Base-by-base conservation (phyloP, 2,888 invertebrate genomes). In the Bembecia ichneumoniformis region DNA sequence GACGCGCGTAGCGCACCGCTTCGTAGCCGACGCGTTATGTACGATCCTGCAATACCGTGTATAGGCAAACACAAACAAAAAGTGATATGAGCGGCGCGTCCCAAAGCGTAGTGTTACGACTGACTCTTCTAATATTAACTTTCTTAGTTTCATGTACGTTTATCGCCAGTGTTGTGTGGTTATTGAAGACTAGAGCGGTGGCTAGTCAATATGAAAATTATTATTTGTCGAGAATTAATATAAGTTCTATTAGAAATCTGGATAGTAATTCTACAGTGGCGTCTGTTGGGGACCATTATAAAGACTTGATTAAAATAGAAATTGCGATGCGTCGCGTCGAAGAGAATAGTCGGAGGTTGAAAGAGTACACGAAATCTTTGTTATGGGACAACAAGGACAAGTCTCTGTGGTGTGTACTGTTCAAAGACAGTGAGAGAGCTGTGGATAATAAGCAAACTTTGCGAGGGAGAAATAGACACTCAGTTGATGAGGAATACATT, bases 201-300 rank as follows among this genome's bases (percentile, higher is more conserved):
- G 62, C 74, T 54, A 68, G 75, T 66, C 81, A 84, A 74, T 83
- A 86, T 83, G 87, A 87, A 68, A 87, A 82, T 77, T 87, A 86
- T 77, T 86, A 87, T 82, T 78, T 87, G 78, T 84, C 87, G 81
- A 80, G 86, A 79, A 84, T 87, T 83, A 87, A 87, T 84, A 82
- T 86, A 79, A 87, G 78, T 72, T 63, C 71, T 51, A 71, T 68
- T 60, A 77, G 71, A 61, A 68, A 58, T 34, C 59, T 65, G 61
- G 71, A 70, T 54, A 73, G 71, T 56, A 75, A 67, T 59, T 72
- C 75, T 50, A 71, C 80, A 49, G 53, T 68, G 56, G 68, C 75
- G 52, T 70, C 80, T 35, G 68, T 74, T 56, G 70, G 82, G 55
- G 84, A 84, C 65, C 83, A 86, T 73, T 84, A 86, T 66, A 84